Conservation (phyloP, 2,797 vertebrate species). For the Momotus momota region DNA sequence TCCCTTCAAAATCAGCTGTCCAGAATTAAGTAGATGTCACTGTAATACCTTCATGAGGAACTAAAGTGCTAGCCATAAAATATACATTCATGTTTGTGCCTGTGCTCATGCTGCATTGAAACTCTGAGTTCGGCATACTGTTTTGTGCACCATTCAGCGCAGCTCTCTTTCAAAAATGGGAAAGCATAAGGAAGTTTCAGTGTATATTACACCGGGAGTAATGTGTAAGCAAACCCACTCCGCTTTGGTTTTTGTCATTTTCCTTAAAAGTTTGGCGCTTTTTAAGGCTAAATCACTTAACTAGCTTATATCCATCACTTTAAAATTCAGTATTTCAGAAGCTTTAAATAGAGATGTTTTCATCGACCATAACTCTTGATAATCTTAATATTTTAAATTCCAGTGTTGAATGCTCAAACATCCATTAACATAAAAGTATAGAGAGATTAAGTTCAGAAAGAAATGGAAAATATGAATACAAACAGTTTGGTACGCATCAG, state of each 20-base stretch:
- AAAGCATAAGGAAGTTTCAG: neutral
- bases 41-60: neutral
- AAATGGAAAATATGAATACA: slow-evolving; percentile 28
- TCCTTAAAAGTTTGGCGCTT: neutral
- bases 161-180: neutral
- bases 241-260: slow-evolving; percentile 1
- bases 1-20: neutral
- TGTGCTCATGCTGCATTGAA: neutral
- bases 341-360: slow-evolving; percentile 44
- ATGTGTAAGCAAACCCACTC: neutral
- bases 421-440: slow-evolving; percentile 31
- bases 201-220: neutral
- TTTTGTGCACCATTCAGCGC: neutral
- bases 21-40: neutral
- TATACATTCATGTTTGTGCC: neutral
- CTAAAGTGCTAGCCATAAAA: neutral
- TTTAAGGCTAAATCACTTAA: neutral
- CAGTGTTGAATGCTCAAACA: neutral
- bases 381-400: slow-evolving; percentile 19
- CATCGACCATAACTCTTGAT: neutral
- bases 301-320: neutral
- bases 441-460: slow-evolving; percentile 12
- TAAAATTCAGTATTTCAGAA: neutral
- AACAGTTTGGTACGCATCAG: neutral
- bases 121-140: neutral